Percentiles rank a stretch among this genome's conserved stretches.
These are phyloP conservation scores for Fragum whitleyi DNA, from an alignment of 2,888 invertebrate species.

Conservation along the genomic window DNA sequence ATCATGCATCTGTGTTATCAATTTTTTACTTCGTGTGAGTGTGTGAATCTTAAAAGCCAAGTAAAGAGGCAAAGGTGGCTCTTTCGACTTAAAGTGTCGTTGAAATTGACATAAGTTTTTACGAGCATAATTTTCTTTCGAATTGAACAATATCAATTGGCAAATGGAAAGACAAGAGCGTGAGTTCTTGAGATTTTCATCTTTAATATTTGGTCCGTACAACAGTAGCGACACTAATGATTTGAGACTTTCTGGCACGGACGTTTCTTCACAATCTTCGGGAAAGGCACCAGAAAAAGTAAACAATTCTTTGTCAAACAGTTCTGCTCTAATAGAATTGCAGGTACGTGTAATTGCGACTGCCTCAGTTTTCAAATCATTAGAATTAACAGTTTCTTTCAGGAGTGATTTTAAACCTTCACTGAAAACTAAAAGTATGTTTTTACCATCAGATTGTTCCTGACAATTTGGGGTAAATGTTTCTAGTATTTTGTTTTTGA, in stretches of 20 bases:
- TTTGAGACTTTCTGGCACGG: slow-evolving; percentile 45
- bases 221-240: slow-evolving; percentile 44
- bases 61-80: slow-evolving; percentile 55
- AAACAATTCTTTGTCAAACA: slow-evolving; percentile 7
- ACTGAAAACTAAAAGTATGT: slow-evolving; percentile 4
- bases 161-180: slow-evolving; percentile 1
- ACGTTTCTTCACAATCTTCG: slow-evolving; percentile 21
- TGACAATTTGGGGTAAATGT: slow-evolving; percentile 12
- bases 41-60: slow-evolving; percentile 53
- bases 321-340: slow-evolving; percentile 31
- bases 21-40: slow-evolving; percentile 45
- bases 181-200: neutral
- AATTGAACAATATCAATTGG: slow-evolving; percentile 11
- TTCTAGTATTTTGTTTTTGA: neutral
- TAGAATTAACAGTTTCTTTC: neutral
- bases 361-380: slow-evolving; percentile 39
- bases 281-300: slow-evolving; percentile 19
- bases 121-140: neutral
- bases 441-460: neutral
- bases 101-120: neutral
- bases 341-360: slow-evolving; percentile 31
- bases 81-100: slow-evolving; percentile 17
- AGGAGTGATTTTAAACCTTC: neutral
- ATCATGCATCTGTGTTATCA: slow-evolving; percentile 53
- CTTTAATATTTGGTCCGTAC: slow-evolving; percentile 24